A percentile compares a stretch with the other conserved stretches of the same genome.
phyloP scores from a whole-genome alignment of 2,113 vertebrate species.

The Labeo rohita region DNA sequence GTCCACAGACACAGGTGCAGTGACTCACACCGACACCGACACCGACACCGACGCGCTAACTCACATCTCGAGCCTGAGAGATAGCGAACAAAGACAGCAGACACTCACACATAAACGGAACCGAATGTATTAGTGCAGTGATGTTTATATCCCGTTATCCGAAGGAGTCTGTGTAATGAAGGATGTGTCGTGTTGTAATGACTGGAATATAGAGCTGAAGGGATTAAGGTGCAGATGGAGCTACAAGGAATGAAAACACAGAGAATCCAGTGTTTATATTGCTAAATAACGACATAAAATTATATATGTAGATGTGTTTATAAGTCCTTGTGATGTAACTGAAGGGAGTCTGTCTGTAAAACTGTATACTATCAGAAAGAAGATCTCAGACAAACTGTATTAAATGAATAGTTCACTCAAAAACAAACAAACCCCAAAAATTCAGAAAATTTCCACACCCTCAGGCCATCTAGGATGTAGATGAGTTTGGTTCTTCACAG shows the following conservation, averaged over 20 bases:
- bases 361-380: neutral
- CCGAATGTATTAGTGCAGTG: neutral
- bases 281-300: neutral
- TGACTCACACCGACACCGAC: too few relatives aligned
- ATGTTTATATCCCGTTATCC: neutral
- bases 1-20: conserved; percentile 28
- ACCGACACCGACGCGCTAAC: neutral
- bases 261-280: neutral
- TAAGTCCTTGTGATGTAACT: neutral
- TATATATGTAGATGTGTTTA: neutral
- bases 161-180: neutral
- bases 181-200: neutral
- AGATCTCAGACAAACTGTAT: neutral
- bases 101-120: neutral
- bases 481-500: too few relatives aligned
- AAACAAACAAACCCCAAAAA: too few relatives aligned
- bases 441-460: neutral
- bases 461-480: neutral
- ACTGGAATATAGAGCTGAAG: neutral
- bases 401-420: too few relatives aligned
- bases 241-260: neutral
- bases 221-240: neutral
- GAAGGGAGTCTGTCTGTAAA: neutral
- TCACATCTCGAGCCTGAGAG: neutral
- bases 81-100: neutral